Conservation (phyloP, 30 jellyfish, hydroid and myxozoan genomes). For the Aurelia aurita region DNA sequence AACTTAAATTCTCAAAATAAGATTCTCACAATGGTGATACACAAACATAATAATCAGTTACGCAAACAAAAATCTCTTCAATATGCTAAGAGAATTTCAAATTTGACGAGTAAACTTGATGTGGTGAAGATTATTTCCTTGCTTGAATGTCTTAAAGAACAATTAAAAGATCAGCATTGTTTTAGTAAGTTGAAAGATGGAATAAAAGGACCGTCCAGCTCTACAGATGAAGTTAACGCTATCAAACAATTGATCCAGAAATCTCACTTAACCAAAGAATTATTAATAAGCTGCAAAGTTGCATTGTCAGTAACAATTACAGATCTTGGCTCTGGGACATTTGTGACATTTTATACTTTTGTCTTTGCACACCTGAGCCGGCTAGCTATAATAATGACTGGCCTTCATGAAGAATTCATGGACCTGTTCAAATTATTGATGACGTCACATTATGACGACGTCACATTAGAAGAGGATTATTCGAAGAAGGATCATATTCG, state of each 20-base stretch:
- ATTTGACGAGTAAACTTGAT: not conserved
- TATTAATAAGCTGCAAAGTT: not conserved
- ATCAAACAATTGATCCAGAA: not conserved
- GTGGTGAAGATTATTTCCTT: too few relatives aligned
- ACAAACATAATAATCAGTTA: conserved; percentile 40
- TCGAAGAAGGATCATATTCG: too few relatives aligned
- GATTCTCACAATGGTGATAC: conserved; percentile 6
- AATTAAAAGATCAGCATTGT: too few relatives aligned
- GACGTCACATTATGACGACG: too few relatives aligned
- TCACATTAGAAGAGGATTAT: too few relatives aligned
- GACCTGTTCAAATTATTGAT: too few relatives aligned
- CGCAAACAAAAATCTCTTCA: conserved; percentile 37
- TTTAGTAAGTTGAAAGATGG: not conserved
- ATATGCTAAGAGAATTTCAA: conserved; percentile 25
- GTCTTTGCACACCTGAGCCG: conserved; percentile 11
- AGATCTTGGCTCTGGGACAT: conserved; percentile 10
- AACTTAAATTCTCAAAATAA: not conserved
- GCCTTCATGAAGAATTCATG: too few relatives aligned
- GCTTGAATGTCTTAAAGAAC: too few relatives aligned
- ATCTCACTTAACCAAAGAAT: not conserved
- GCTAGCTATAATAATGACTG: too few relatives aligned
- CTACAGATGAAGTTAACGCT: not conserved
- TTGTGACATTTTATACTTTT: conserved; percentile 11
- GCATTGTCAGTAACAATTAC: conserved; percentile 6
- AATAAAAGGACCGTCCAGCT: not conserved